Evolutionary conservation across 2,888 invertebrate genomes (phyloP).

Genomic region (Cephus sareptanus): DNA sequence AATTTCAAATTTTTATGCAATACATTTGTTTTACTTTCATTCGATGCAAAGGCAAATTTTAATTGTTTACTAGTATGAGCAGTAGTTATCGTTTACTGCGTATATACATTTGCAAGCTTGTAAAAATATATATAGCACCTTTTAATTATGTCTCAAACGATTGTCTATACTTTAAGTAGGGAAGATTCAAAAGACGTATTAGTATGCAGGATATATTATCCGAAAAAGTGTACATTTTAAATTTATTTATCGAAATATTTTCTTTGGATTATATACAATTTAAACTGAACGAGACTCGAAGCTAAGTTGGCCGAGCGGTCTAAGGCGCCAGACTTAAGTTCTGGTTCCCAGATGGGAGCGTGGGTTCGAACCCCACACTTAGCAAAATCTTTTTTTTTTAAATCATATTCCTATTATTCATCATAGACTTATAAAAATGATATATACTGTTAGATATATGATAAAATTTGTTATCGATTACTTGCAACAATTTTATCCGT

Average conservation of each 20-base stretch:
- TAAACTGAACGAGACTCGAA: not conserved
- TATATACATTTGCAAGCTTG: not conserved
- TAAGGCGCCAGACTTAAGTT: conserved; percentile 88
- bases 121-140: not conserved
- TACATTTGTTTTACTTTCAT: not conserved
- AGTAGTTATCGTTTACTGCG: not conserved
- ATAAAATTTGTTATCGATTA: not conserved
- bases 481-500: not conserved
- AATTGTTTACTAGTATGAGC: not conserved
- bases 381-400: conserved; percentile 63
- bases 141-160: not conserved
- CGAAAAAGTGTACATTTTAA: not conserved
- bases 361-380: conserved; percentile 88
- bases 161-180: not conserved
- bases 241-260: not conserved
- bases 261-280: not conserved
- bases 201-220: not conserved
- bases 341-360: conserved; percentile 85
- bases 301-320: conserved; percentile 86
- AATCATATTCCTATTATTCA: not conserved
- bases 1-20: not conserved
- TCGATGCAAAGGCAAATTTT: not conserved
- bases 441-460: too few species aligned
- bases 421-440: not conserved
- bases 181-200: not conserved